phyloP scores from a whole-genome alignment of 2,797 vertebrate species.

The Numenius phaeopus region DNA sequence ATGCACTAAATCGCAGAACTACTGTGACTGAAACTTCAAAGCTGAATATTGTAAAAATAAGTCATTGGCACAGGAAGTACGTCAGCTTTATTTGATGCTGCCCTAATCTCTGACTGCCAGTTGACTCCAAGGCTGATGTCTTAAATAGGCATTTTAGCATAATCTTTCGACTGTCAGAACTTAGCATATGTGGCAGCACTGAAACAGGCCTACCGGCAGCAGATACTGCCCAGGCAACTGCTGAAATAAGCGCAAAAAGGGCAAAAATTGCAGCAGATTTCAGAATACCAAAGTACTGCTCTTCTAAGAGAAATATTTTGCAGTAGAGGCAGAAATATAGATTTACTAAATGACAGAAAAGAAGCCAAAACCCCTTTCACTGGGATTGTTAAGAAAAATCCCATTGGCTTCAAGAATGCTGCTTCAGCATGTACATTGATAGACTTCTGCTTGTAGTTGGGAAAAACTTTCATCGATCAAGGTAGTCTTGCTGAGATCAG shows the following conservation, averaged over 20 bases:
- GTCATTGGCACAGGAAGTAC: background rate
- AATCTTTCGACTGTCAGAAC: background rate
- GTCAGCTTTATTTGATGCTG: background rate
- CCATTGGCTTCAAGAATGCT: background rate
- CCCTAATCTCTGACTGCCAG: background rate
- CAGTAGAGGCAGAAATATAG: background rate
- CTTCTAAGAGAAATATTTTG: background rate
- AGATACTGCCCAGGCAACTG: background rate
- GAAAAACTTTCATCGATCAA: background rate
- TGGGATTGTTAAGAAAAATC: background rate
- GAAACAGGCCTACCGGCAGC: background rate
- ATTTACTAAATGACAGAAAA: background rate
- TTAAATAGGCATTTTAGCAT: background rate
- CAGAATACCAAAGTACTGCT: background rate
- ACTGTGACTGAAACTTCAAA: background rate
- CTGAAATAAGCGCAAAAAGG: background rate
- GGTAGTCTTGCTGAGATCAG: background rate
- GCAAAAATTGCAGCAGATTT: background rate
- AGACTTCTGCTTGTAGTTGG: background rate
- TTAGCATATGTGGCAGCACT: background rate
- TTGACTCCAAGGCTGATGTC: background rate
- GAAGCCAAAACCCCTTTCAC: background rate
- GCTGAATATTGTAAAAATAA: background rate
- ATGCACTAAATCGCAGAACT: background rate
- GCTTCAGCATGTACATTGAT: background rate